Percentiles rank a stretch among this genome's conserved stretches.
Conservation (phyloP, 1,140 invertebrate genomes). For the Halyomorpha halys region DNA sequence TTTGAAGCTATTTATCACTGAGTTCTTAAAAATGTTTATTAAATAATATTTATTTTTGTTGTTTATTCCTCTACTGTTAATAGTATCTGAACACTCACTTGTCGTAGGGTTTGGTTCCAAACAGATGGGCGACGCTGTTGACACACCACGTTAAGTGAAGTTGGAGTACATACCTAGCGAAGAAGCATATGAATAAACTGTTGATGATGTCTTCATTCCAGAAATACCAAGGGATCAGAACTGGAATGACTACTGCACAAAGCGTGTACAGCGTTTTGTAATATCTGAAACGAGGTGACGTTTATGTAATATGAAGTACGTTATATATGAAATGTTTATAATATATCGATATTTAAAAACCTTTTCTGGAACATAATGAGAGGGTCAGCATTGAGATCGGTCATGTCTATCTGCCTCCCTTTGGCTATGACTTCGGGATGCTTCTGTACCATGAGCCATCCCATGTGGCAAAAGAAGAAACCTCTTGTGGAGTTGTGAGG, state of each 20-base stretch:
- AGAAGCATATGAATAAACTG: slow-evolving; percentile 28
- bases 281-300: slow-evolving; percentile 42
- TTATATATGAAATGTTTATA: no score
- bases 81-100: no score
- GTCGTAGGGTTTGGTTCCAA: slow-evolving; percentile 61
- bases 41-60: no score
- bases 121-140: slow-evolving; percentile 62
- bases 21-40: no score
- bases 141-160: slow-evolving; percentile 66
- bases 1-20: no score
- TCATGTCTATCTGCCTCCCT: slow-evolving; percentile 58
- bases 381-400: slow-evolving; percentile 57
- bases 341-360: slow-evolving; percentile 31
- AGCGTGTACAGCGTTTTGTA: slow-evolving; percentile 55
- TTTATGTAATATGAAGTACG: no score
- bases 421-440: slow-evolving; percentile 52
- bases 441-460: slow-evolving; percentile 52
- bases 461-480: slow-evolving; percentile 57
- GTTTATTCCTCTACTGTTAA: no score
- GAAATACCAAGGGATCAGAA: slow-evolving; percentile 42
- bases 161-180: slow-evolving; percentile 49
- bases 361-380: slow-evolving; percentile 62
- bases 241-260: slow-evolving; percentile 51
- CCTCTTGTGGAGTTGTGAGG: slow-evolving; percentile 53
- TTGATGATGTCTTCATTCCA: slow-evolving; percentile 44